Conservation (phyloP, 2,797 vertebrate genomes). For the Trachurus trachurus region DNA sequence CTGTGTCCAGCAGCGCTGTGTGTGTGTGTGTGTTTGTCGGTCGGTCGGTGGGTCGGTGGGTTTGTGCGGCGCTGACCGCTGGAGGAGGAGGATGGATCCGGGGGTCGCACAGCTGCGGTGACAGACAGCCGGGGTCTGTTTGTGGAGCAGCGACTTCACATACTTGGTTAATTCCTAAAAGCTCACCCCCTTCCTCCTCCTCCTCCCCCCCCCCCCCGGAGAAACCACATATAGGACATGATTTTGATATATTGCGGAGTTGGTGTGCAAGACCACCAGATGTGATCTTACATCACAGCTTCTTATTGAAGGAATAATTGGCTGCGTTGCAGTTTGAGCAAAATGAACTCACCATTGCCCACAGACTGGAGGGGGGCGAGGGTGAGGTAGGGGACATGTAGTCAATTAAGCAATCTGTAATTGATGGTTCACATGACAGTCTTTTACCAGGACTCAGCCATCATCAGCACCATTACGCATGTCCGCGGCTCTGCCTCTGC, state of each 20-base stretch:
- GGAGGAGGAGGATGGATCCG: constrained; percentile 24
- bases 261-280: neutral
- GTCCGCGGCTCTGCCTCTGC: constrained; percentile 53
- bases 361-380: neutral
- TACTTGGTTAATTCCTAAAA: constrained; percentile 33
- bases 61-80: constrained; percentile 17
- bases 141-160: constrained; percentile 45
- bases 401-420: constrained; percentile 63
- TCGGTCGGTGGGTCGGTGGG: neutral
- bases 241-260: constrained; percentile 8
- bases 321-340: neutral
- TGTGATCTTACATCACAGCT: neutral
- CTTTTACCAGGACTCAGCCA: constrained; percentile 48
- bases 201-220: neutral
- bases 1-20: constrained; percentile 19
- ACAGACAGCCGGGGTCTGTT: constrained; percentile 14
- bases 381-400: constrained; percentile 54
- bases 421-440: constrained; percentile 61
- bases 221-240: constrained; percentile 5
- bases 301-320: neutral
- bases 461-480: constrained; percentile 66
- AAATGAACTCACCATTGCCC: constrained; percentile 3
- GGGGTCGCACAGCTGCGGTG: constrained; percentile 27
- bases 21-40: no score
- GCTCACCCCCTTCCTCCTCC: neutral